phyloP scores from a whole-genome alignment of 2,888 invertebrate species.

The Cepaea hortensis region DNA sequence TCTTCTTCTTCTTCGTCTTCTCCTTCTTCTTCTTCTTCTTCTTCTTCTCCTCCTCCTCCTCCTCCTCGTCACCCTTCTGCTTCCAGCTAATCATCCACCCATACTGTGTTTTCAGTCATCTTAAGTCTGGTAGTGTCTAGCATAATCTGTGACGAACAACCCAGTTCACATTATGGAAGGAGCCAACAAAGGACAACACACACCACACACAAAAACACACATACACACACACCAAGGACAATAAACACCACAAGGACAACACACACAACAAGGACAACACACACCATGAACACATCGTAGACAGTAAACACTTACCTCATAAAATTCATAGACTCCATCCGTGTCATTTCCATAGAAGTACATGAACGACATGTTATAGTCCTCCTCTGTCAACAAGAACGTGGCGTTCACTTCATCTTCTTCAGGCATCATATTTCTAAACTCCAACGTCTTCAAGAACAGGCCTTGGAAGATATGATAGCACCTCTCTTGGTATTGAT shows the following conservation, averaged over 20 bases:
- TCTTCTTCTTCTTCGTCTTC: background rate
- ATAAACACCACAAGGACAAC: too few species aligned
- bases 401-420: background rate
- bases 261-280: too few species aligned
- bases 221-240: background rate
- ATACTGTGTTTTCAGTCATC: background rate
- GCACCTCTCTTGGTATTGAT: too few species aligned
- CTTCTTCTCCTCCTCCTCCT: background rate
- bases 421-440: background rate
- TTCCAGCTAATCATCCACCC: background rate
- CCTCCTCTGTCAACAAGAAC: background rate
- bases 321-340: constrained; percentile 3
- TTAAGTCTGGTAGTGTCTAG: background rate
- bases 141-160: background rate
- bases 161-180: background rate
- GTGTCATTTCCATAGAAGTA: background rate
- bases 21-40: background rate
- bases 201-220: background rate
- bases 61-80: background rate
- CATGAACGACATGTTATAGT: background rate
- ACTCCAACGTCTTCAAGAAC: too few species aligned
- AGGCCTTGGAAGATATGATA: too few species aligned
- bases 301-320: background rate
- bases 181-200: background rate
- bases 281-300: too few species aligned